These are phyloP conservation scores for Chrysopa pallens DNA, from an alignment of 1,140 invertebrate species.

Conservation along the genomic window DNA sequence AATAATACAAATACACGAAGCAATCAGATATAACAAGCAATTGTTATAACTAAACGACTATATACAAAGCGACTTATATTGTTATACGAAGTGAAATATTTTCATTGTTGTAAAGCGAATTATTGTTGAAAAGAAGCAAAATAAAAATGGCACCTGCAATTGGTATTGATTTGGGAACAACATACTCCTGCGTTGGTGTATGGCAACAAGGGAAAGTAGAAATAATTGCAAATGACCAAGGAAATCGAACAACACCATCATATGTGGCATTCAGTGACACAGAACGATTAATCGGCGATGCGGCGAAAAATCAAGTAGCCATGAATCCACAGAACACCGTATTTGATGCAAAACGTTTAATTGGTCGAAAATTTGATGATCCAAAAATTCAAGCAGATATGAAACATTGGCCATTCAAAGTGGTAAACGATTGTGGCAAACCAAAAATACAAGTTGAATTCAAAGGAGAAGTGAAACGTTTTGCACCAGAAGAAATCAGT, in stretches of 20 bases:
- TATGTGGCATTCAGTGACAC: conserved; percentile 79
- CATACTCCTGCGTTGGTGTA: conserved; percentile 66
- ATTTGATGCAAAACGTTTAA: conserved; percentile 66
- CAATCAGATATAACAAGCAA: too few relatives aligned
- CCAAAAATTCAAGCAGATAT: conserved; percentile 53
- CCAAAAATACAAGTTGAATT: conserved; percentile 62
- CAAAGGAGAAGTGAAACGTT: conserved; percentile 54
- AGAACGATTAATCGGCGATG: conserved; percentile 49
- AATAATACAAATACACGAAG: too few relatives aligned
- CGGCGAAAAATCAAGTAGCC: conserved; percentile 39
- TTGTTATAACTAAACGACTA: too few relatives aligned
- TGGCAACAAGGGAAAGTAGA: conserved; percentile 77
- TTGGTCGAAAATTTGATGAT: conserved; percentile 62
- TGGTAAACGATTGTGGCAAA: conserved; percentile 45
- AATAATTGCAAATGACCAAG: conserved; percentile 89
- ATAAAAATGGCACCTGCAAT: conserved; percentile 26
- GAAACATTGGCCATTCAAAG: conserved; percentile 66
- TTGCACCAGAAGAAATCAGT: conserved; percentile 72
- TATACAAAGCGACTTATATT: too few relatives aligned
- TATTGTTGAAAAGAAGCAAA: conserved; percentile 17
- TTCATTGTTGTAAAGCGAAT: conserved; percentile 11
- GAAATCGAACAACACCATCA: conserved; percentile 78
- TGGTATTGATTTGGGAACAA: conserved; percentile 63
- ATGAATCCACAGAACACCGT: conserved; percentile 76
- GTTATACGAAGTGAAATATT: too few relatives aligned